Evolutionary conservation across 2,113 vertebrate genomes (phyloP), one percentile per base, ranked within the genome.

Genomic region (Oostethus manadensis): DNA sequence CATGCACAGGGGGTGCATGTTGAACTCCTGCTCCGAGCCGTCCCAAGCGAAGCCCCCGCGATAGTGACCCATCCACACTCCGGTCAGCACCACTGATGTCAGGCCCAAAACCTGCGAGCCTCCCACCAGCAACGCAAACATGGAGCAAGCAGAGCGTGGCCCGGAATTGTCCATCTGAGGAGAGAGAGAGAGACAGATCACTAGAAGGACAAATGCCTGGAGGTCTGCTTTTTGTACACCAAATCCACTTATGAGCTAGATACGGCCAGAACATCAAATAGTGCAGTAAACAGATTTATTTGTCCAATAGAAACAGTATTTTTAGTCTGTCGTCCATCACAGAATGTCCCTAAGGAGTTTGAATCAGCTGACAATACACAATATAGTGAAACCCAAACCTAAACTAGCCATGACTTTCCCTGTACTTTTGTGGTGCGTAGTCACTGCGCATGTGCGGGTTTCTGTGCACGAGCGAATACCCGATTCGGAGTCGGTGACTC

Each of bases 1-100:
- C 96, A 97, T 98, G 87, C 95, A 98, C 9, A 98, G 90, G 0
- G 96, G 94, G 61, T 97, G 96, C 29, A 92, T 68, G 14, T 98
- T 98, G 65, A 97, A 93, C 87, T 94, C 88, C n/a, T 84, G 86
- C 0, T 57, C 3, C 0, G 87, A 79, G 44, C 91, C 79, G n/a
- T 93, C 83, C 96, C 96, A 98, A 58, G 88, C 91, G 14, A 93
- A 93, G 6, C 96, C 95, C 0, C 94, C 94, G 8, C 71, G 82
- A 78, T 90, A 96, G 15, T 90, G 88, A 21, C 94, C 94, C 76
- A 98, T 91, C 96, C 96, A 98, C 22, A 93, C 91, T 0, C 93
- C 94, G 0, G 90, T 92, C 71, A 90, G 43, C 35, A 90, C 89
- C 68, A 98, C 87, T 1, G 90, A 80, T 0, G 86, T 76, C 80